Conservation (phyloP, 2,888 invertebrate genomes). For the Ormia ochracea region DNA sequence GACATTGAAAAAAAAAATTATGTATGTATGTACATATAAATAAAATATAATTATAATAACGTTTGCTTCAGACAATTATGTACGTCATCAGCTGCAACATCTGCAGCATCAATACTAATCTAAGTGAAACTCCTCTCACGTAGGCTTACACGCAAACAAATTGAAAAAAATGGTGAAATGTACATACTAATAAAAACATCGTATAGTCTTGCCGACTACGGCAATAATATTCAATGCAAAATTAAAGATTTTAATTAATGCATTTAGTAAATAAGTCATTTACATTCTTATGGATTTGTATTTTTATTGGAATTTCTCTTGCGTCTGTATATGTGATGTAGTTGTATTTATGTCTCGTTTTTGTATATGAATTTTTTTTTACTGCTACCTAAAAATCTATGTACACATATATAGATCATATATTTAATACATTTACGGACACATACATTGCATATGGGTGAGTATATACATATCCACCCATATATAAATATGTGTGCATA, state of each 20-base stretch:
- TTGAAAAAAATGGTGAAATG: background rate
- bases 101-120: background rate
- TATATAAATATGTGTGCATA: too few relatives aligned
- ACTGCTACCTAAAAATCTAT: too few relatives aligned
- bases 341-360: too few relatives aligned
- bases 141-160: background rate
- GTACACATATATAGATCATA: too few relatives aligned
- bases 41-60: conserved; percentile 30
- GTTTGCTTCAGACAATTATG: conserved; percentile 26
- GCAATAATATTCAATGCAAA: background rate
- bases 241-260: conserved; percentile 18
- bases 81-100: conserved; percentile 11
- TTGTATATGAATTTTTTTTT: too few relatives aligned
- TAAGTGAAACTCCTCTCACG: background rate
- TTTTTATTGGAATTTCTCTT: background rate
- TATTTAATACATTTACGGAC: too few relatives aligned
- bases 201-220: background rate
- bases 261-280: conserved; percentile 5
- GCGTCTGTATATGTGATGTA: background rate
- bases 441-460: too few relatives aligned
- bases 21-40: background rate
- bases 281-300: background rate
- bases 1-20: background rate
- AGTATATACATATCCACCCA: too few relatives aligned
- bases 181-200: background rate